Evolutionary conservation across 2,888 invertebrate genomes (phyloP), one percentile per base, ranked within the genome.

Genomic region (Meandrusa payeni): DNA sequence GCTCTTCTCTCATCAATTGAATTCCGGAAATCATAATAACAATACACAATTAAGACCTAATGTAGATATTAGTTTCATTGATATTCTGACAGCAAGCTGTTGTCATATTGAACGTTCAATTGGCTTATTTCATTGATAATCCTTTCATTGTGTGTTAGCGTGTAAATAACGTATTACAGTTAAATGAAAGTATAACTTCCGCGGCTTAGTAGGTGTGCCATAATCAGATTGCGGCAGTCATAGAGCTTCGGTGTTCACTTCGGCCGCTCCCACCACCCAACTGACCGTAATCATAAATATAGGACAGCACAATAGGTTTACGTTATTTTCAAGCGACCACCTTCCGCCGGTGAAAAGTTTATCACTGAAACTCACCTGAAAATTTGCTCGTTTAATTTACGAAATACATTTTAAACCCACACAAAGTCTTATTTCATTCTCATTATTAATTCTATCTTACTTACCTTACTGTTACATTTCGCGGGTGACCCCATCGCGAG

Each of bases 201-300:
- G 60, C 64, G 63, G 58, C 66, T 64, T 57, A 61, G 69, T 73
- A 75, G 80, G 80, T 77, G 79, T 76, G 82, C 83, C 79, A 74
- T 86, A 86, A 86, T 85, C 82, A 80, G 86, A 85, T 86, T 86
- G 83, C 81, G 77, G 79, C 80, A 77, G 67, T 86, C 69, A 67
- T 85, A 76, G 76, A 74, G 81, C 83, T 86, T 86, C 86, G 54
- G 57, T 57, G 62, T 61, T 62, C 66, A 72, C 73, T 70, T 67
- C 61, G 69, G 71, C 79, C 82, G 82, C 82, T 81, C 82, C 82
- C 76, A 66, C 58, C 56, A 61, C 60, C 54, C 62, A 70, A 48
- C 48, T 52, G 41, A 47, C 50, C 38, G 37, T 32, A 43, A 38
- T 19, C 44, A 26, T 47, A 32, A 42, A 43, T 41, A 34, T 45